Conservation (phyloP, 2,888 invertebrate genomes). For the Scaeva pyrastri region DNA sequence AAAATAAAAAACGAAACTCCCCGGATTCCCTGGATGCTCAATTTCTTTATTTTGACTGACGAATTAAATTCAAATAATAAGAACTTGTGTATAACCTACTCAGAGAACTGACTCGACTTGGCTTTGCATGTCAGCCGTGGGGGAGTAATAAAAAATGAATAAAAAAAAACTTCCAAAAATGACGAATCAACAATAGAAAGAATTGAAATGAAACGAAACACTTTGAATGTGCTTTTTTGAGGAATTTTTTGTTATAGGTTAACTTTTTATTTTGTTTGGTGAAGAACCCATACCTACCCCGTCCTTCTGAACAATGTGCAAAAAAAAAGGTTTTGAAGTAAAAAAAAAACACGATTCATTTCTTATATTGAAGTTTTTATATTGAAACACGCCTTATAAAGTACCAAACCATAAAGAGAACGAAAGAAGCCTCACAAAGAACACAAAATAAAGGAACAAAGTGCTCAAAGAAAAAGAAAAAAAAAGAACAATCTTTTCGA, state of each 20-base stretch:
- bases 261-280: not conserved
- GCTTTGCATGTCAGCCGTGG: slow-evolving; percentile 4
- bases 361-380: slow-evolving; percentile 29
- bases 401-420: not conserved
- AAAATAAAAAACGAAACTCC: slow-evolving; percentile 1
- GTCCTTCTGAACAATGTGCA: slow-evolving; percentile 14
- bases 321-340: not conserved
- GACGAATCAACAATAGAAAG: slow-evolving; percentile 67
- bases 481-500: slow-evolving; percentile 40
- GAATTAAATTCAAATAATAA: slow-evolving; percentile 65
- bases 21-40: slow-evolving; percentile 50
- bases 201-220: slow-evolving; percentile 40
- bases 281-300: slow-evolving; percentile 20
- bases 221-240: slow-evolving; percentile 62
- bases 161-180: slow-evolving; percentile 40
- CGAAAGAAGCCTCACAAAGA: slow-evolving; percentile 8
- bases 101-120: not conserved
- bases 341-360: slow-evolving; percentile 3
- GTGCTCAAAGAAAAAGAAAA: slow-evolving; percentile 44
- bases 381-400: slow-evolving; percentile 25
- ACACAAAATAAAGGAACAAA: slow-evolving; percentile 28
- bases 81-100: slow-evolving; percentile 34
- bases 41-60: slow-evolving; percentile 46
- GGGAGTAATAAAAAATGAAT: not conserved
- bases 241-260: not conserved